Conservation (phyloP, 2,888 invertebrate species). For the Drosophila cyrtoloma region DNA sequence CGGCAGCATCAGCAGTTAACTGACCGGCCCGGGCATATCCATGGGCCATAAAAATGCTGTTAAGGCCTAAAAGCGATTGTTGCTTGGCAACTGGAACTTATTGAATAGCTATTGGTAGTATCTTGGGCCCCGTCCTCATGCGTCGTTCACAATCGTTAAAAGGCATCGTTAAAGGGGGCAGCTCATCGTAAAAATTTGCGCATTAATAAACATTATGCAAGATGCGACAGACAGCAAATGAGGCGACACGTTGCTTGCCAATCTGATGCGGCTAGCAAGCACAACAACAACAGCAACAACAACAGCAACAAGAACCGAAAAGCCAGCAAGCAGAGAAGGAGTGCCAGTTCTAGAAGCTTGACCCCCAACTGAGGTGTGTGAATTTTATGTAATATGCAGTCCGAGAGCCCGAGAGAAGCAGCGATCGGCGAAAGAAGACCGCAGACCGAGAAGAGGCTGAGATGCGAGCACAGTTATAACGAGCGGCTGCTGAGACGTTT, state of each 20-base stretch:
- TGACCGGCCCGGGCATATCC: conserved; percentile 32
- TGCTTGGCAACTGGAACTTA: conserved; percentile 37
- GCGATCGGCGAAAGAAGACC: conserved; percentile 15
- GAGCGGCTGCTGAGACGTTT: conserved; percentile 56
- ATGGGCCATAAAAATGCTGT: conserved; percentile 64
- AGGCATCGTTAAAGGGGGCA: conserved; percentile 71
- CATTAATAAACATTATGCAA: conserved; percentile 79
- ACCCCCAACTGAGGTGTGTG: conserved; percentile 70
- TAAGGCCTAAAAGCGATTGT: conserved; percentile 67
- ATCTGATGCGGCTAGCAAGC: conserved; percentile 26
- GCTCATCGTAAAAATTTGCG: conserved; percentile 71
- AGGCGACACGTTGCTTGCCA: conserved; percentile 52
- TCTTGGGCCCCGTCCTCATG: conserved; percentile 29
- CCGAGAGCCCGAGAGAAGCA: conserved; percentile 1
- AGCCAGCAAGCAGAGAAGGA: background rate
- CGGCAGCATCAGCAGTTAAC: conserved; percentile 31
- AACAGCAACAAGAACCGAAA: background rate
- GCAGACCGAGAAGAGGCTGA: conserved; percentile 13
- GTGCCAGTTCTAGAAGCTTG: conserved; percentile 29
- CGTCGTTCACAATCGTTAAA: conserved; percentile 61
- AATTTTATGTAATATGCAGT: conserved; percentile 55
- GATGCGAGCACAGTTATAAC: conserved; percentile 69
- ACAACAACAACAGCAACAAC: background rate
- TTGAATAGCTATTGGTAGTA: conserved; percentile 49
- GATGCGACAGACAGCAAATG: conserved; percentile 59